A percentile compares a stretch with the other conserved stretches of the same genome.
phyloP scores from a whole-genome alignment of 1,140 invertebrate genomes.

The Linepithema humile region DNA sequence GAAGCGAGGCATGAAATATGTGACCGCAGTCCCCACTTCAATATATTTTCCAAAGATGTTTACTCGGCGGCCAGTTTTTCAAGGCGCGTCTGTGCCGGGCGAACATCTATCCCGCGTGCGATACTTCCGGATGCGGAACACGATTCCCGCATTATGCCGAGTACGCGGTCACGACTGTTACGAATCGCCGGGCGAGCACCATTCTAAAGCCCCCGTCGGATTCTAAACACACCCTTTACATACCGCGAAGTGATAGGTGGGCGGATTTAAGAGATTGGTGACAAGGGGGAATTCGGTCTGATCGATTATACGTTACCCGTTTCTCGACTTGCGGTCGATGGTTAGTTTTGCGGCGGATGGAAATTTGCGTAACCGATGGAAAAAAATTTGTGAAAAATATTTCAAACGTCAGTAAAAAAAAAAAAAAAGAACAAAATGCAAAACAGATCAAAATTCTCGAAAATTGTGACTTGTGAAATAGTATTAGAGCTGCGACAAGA shows the following conservation, averaged over 20 bases:
- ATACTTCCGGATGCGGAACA: conserved; percentile 75
- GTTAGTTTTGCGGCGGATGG: conserved; percentile 46
- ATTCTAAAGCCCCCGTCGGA: conserved; percentile 71
- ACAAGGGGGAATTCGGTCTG: conserved; percentile 65
- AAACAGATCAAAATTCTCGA: too few relatives aligned
- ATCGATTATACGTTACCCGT: conserved; percentile 74
- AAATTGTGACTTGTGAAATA: too few relatives aligned
- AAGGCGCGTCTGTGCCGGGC: background rate
- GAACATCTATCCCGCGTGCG: conserved; percentile 55
- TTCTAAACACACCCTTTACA: conserved; percentile 76
- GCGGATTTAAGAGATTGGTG: conserved; percentile 70
- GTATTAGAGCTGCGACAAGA: too few relatives aligned
- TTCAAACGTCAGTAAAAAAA: too few relatives aligned
- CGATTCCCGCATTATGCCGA: conserved; percentile 79
- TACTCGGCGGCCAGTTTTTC: conserved; percentile 43
- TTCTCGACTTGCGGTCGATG: conserved; percentile 37
- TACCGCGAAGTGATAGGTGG: conserved; percentile 65
- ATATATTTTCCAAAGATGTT: conserved; percentile 24
- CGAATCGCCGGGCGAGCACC: conserved; percentile 73
- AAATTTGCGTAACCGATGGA: background rate
- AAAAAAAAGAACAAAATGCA: too few relatives aligned
- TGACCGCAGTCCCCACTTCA: background rate
- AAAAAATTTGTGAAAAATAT: conserved; percentile 24
- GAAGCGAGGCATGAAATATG: background rate
- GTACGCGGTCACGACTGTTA: conserved; percentile 74